Conservation (phyloP, 2,113 vertebrate genomes). For the Vulpes vulpes region DNA sequence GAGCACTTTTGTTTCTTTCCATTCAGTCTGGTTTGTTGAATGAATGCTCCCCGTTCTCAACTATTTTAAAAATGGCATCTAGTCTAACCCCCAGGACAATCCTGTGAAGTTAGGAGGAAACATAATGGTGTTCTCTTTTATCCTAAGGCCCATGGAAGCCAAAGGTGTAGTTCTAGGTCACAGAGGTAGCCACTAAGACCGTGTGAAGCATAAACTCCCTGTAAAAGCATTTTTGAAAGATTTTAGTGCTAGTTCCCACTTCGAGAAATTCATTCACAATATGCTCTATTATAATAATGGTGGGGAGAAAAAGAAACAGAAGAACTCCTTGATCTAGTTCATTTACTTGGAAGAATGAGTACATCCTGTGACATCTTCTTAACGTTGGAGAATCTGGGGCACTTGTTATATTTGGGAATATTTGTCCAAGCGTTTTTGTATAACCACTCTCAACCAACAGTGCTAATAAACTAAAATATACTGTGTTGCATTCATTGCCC, state of each 20-base stretch:
- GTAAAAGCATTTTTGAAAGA: constrained; percentile 33
- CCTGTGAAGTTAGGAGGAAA: not conserved
- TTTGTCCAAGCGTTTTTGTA: constrained; percentile 19
- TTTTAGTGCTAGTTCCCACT: not conserved
- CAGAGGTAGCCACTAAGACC: not conserved
- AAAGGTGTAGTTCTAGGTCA: not conserved
- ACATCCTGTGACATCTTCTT: constrained; percentile 9
- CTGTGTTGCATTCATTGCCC: not conserved
- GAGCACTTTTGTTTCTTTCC: not conserved
- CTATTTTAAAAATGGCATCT: not conserved
- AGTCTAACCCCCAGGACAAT: not conserved
- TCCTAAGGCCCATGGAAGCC: not conserved
- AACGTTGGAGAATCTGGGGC: not conserved
- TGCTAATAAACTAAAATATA: constrained; percentile 49
- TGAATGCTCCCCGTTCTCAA: not conserved
- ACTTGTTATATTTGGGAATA: not conserved
- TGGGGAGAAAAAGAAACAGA: constrained; percentile 8
- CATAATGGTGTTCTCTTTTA: not conserved
- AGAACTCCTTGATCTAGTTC: not conserved
- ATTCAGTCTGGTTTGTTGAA: not conserved
- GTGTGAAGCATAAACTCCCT: not conserved
- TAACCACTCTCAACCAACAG: not conserved
- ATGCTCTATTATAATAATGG: not conserved
- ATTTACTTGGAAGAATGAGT: not conserved
- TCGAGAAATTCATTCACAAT: constrained; percentile 43